Percentiles rank a stretch among this genome's conserved stretches.
These are phyloP conservation scores for Poecile atricapillus DNA, from an alignment of 2,113 vertebrate genomes.

Conservation along the genomic window DNA sequence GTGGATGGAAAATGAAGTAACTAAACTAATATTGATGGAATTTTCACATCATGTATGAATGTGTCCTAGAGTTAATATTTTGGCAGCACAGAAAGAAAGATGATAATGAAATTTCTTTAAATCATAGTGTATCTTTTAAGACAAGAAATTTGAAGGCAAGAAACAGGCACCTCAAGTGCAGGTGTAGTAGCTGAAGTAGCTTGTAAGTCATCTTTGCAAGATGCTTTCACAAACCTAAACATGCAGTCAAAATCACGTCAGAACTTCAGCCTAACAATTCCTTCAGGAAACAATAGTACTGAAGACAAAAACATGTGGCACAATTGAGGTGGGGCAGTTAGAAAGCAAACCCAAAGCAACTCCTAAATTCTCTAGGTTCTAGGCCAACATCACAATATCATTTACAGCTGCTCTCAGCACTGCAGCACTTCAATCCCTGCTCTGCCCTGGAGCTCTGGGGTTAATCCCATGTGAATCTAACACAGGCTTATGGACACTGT, in stretches of 20 bases:
- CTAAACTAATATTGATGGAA: background rate
- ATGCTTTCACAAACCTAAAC: background rate
- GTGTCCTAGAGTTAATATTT: background rate
- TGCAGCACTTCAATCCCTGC: background rate
- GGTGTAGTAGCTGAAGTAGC: background rate
- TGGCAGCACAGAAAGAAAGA: background rate
- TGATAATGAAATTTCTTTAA: background rate
- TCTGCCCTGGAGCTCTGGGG: background rate
- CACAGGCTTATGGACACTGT: background rate
- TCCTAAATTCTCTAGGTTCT: background rate
- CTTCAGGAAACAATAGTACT: background rate
- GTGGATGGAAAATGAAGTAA: background rate
- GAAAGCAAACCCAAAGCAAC: background rate
- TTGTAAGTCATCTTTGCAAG: background rate
- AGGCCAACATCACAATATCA: background rate
- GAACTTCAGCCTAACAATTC: background rate
- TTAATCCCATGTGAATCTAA: background rate
- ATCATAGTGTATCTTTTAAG: background rate
- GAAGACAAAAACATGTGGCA: background rate
- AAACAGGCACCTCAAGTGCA: background rate
- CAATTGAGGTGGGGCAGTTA: background rate
- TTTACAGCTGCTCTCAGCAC: background rate
- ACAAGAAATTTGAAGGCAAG: background rate
- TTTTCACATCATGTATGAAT: background rate
- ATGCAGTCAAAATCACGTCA: background rate